Evolutionary conservation across 1,140 invertebrate species (phyloP).

Genomic region (Nasonia vitripennis): DNA sequence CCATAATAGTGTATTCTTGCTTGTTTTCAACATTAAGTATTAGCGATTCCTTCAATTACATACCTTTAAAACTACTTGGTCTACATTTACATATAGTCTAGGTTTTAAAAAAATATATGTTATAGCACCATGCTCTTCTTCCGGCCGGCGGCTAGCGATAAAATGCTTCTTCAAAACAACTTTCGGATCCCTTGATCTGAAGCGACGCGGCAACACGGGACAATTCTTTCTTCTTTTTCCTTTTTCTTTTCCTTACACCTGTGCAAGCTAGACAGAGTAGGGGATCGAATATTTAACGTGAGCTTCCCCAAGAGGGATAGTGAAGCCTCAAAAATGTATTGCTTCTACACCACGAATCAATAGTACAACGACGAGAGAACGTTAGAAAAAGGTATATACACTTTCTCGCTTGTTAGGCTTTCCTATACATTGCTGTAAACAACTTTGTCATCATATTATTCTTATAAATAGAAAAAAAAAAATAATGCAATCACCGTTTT

Average conservation of each 20-base stretch:
- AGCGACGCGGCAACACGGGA: constrained; percentile 55
- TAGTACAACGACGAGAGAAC: constrained; percentile 61
- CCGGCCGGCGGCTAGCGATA: not conserved
- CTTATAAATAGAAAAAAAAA: not conserved
- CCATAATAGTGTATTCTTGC: constrained; percentile 59
- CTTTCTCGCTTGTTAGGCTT: constrained; percentile 51
- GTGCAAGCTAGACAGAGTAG: constrained; percentile 63
- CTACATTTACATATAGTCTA: not conserved
- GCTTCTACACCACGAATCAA: constrained; percentile 71
- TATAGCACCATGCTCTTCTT: not conserved
- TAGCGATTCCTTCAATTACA: not conserved
- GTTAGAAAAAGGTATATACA: constrained; percentile 56
- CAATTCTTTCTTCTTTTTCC: constrained; percentile 60
- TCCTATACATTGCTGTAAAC: constrained; percentile 30
- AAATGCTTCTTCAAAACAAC: constrained; percentile 47
- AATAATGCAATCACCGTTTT: not conserved
- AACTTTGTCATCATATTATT: not conserved
- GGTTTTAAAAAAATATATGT: not conserved
- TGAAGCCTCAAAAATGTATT: constrained; percentile 73
- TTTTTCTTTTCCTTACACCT: constrained; percentile 63
- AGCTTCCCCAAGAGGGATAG: constrained; percentile 68
- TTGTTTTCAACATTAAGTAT: constrained; percentile 1
- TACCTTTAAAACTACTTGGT: constrained; percentile 6
- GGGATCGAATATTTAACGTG: constrained; percentile 66
- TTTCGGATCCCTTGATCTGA: constrained; percentile 55